Conservation (phyloP, 2,797 vertebrate species). For the Paratrypauchen microcephalus region DNA sequence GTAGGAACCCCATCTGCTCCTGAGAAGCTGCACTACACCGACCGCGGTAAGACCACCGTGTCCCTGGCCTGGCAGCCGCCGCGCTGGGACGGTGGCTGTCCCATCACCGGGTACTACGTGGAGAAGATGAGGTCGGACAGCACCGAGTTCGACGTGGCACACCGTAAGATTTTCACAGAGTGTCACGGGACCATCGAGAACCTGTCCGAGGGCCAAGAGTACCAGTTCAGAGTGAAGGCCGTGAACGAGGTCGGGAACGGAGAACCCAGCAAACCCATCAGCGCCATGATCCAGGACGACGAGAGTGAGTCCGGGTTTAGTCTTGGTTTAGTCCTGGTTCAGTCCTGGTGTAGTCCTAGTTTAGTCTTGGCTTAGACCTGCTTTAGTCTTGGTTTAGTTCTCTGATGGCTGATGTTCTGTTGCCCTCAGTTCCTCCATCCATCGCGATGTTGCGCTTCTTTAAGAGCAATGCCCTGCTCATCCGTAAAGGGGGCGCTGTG, state of each 20-base stretch:
- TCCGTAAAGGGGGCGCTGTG: conserved; percentile 86
- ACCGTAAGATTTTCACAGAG: conserved; percentile 83
- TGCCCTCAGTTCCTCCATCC: conserved; percentile 82
- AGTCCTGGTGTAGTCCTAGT: background rate
- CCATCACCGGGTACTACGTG: conserved; percentile 89
- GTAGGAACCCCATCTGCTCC: conserved; percentile 91
- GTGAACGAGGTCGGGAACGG: conserved; percentile 90
- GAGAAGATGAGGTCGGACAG: conserved; percentile 93
- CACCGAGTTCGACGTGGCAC: conserved; percentile 89
- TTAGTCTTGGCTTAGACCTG: background rate
- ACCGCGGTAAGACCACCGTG: conserved; percentile 85
- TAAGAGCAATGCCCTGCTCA: conserved; percentile 87
- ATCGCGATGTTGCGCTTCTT: conserved; percentile 87
- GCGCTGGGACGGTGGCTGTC: conserved; percentile 87
- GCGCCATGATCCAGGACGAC: conserved; percentile 88
- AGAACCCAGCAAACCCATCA: conserved; percentile 87
- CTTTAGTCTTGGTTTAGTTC: background rate
- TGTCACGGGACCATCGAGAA: conserved; percentile 82
- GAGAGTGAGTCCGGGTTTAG: conserved; percentile 78
- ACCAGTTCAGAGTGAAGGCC: conserved; percentile 93
- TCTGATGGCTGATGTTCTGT: background rate
- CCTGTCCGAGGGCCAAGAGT: conserved; percentile 90
- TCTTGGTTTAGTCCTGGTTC: background rate
- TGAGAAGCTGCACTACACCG: conserved; percentile 90
- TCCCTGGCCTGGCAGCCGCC: conserved; percentile 92